A percentile compares a stretch with the other conserved stretches of the same genome.
Conservation (phyloP, 2,113 vertebrate genomes). For the Equus quagga region DNA sequence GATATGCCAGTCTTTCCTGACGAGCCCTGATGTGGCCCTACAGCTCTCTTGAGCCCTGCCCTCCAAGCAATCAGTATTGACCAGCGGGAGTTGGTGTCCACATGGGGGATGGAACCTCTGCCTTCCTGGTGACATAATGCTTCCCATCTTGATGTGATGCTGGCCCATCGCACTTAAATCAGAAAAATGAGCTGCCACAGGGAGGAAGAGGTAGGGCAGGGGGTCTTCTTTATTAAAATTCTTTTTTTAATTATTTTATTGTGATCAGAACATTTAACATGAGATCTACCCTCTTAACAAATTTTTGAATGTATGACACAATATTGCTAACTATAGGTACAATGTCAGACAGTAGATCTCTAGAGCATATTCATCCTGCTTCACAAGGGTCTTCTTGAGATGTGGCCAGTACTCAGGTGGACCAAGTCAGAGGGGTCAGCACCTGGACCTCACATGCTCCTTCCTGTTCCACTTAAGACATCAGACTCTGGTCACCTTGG, state of each 20-base stretch:
- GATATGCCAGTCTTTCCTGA: neutral
- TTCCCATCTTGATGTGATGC: neutral
- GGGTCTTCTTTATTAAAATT: neutral
- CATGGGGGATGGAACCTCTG: neutral
- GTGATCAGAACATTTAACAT: neutral
- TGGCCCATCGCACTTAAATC: neutral
- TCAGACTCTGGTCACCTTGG: neutral
- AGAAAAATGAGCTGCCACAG: neutral
- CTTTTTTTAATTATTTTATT: neutral
- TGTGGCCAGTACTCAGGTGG: neutral
- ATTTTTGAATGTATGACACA: neutral
- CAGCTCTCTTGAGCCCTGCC: neutral
- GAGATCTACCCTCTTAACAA: neutral
- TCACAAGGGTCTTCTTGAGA: neutral
- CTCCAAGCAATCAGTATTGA: neutral
- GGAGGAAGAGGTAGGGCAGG: neutral
- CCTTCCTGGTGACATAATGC: neutral
- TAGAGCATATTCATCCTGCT: neutral
- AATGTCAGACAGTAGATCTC: fast-evolving
- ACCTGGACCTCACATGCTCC: neutral
- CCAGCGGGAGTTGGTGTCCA: neutral
- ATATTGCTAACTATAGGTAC: neutral
- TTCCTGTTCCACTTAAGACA: neutral
- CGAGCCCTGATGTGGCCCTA: neutral
- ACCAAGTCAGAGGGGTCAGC: too few relatives aligned